Percentiles rank a stretch among this genome's conserved stretches.
Evolutionary conservation across 2,888 invertebrate genomes (phyloP).

Genomic region (Callimorpha dominula): DNA sequence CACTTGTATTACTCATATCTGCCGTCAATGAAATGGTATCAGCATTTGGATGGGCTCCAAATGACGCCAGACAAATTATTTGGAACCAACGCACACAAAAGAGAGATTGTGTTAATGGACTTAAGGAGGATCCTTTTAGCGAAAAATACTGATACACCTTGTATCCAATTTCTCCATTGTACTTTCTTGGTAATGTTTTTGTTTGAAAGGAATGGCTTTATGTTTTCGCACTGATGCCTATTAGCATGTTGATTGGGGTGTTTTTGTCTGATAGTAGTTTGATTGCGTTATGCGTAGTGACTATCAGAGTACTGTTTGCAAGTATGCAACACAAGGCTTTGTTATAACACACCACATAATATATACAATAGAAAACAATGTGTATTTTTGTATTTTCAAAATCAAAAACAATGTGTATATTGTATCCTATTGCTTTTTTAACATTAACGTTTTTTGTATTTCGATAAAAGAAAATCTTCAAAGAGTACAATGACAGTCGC

Average conservation of each 20-base stretch:
- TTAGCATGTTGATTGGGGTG: neutral
- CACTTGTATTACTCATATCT: conserved; percentile 37
- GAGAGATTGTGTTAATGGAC: conserved; percentile 18
- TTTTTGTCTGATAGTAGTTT: neutral
- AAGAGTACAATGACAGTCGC: too few species aligned
- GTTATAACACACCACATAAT: neutral
- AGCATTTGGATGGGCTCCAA: conserved; percentile 41
- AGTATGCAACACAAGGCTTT: neutral
- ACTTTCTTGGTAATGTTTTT: neutral
- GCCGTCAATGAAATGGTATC: conserved; percentile 30
- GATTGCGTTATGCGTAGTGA: neutral
- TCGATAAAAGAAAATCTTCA: too few species aligned
- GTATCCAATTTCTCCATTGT: conserved; percentile 17
- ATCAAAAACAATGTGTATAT: too few species aligned
- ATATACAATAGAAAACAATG: too few species aligned
- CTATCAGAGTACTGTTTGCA: neutral
- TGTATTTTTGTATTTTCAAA: too few species aligned
- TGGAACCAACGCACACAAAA: conserved; percentile 27
- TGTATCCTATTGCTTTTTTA: too few species aligned
- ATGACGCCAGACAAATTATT: conserved; percentile 37
- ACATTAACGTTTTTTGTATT: too few species aligned
- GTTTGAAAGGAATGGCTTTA: conserved; percentile 1
- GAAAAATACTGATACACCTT: conserved; percentile 16
- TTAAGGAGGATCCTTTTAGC: conserved; percentile 19
- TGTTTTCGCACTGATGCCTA: neutral